Evolutionary conservation across 2,888 invertebrate genomes (phyloP), one percentile per base, ranked within the genome.

Genomic region (Heliconius aoede): DNA sequence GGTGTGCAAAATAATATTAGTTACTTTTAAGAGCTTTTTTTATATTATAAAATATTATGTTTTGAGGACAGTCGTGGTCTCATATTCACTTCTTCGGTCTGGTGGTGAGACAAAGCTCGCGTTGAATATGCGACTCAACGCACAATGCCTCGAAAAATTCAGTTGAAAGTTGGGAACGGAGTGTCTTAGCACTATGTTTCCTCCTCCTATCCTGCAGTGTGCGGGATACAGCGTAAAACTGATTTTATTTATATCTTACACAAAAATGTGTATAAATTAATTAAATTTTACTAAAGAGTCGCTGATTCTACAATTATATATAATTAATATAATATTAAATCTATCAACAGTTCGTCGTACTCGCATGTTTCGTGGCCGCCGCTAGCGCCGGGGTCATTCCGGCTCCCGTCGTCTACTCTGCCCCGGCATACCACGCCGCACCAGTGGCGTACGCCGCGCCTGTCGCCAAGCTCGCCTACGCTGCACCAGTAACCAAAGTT

Each of bases 371-470:
- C 83, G 87, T 91, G 80, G 91, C 92, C 62, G 89, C 87, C 24
- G 90, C 89, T 80, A 90, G 87, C 84, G 91, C 92, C 74, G 91
- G 92, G 61, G 79, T 90, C 11, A 81, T 91, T 82, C 88, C 92
- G 72, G 86, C 84, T 28, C 68, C 73, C 15, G 55, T 72, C 82
- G 28, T 82, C 30, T 80, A 81, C 79, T 65, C 73, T 76, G 80
- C 86, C 36, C 85, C 87, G n/a, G 71, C 60, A 4, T 86, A 86
- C 4, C 77, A 82, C 30, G 79, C 81, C 71, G 84, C 88, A 5
- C 77, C 77, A n/a, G 51, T 76, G 28, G 84, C 86, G 76, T 85
- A 87, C 71, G 60, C 76, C 62, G 84, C 86, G 0, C 86, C 85
- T 11, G 67, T 76, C 21, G 72, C 76, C 30, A 76, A 76, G 95